A percentile compares a stretch with the other conserved stretches of the same genome.
These are phyloP conservation scores for Sitta carolinensis DNA, from an alignment of 2,797 vertebrate species.

Conservation along the genomic window DNA sequence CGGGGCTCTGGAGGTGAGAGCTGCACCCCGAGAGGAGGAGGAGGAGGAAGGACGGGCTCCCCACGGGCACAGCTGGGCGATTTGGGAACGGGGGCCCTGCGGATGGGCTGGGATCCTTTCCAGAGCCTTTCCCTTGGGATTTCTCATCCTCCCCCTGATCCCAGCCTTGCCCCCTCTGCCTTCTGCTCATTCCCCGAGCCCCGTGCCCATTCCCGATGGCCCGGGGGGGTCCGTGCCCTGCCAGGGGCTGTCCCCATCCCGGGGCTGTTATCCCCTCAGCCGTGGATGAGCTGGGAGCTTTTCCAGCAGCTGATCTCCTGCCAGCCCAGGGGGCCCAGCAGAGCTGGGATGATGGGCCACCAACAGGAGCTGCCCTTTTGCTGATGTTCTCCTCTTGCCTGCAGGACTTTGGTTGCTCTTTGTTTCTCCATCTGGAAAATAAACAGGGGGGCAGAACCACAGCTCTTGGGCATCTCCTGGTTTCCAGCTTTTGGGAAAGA, in stretches of 20 bases:
- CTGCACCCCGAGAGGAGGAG: neutral
- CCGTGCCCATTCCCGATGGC: too few relatives aligned
- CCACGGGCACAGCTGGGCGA: neutral
- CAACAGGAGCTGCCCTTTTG: neutral
- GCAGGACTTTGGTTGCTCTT: neutral
- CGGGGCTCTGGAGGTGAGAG: neutral
- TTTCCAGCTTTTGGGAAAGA: neutral
- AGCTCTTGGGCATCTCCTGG: neutral
- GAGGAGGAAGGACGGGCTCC: neutral
- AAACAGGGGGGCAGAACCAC: neutral
- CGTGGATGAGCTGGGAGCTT: neutral
- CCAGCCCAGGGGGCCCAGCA: fast-evolving
- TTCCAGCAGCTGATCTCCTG: neutral
- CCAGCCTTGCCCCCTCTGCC: neutral
- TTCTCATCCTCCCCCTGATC: neutral
- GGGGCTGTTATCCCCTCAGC: neutral
- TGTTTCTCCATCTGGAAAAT: neutral
- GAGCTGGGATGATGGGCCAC: neutral
- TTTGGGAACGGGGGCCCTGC: neutral
- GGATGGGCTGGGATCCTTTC: neutral
- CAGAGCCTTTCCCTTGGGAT: neutral
- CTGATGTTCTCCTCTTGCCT: neutral
- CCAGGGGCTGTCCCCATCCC: neutral
- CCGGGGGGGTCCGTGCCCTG: neutral
- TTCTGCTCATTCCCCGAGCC: neutral